Percentiles rank a stretch among this genome's conserved stretches.
Conservation (phyloP, 2,888 invertebrate genomes). For the Melanchra persicariae region DNA sequence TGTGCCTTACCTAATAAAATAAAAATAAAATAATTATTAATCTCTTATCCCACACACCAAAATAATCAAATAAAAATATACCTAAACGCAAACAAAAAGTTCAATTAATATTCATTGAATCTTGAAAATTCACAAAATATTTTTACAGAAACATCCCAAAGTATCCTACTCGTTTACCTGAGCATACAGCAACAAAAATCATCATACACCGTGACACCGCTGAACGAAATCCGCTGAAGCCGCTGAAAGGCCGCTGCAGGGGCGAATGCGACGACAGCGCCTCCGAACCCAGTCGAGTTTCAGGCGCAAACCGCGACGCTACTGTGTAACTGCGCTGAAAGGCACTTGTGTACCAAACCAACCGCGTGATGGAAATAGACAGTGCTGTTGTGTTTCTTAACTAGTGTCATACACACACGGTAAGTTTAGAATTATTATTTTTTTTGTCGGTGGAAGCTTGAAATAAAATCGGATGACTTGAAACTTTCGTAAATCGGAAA, state of each 20-base stretch:
- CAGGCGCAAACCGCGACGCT: constrained; percentile 71
- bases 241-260: constrained; percentile 62
- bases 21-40: too few relatives aligned
- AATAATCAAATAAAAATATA: not conserved
- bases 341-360: constrained; percentile 59
- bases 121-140: not conserved
- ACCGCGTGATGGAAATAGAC: constrained; percentile 75
- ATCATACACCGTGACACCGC: constrained; percentile 28
- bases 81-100: not conserved
- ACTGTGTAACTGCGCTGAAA: constrained; percentile 61
- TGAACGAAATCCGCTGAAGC: constrained; percentile 62
- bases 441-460: not conserved
- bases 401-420: constrained; percentile 72
- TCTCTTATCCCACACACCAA: too few relatives aligned
- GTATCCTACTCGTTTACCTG: not conserved
- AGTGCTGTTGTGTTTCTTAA: constrained; percentile 68
- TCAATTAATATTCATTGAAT: too few relatives aligned
- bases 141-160: not conserved
- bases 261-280: constrained; percentile 75
- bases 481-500: not conserved
- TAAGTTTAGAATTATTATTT: constrained; percentile 61
- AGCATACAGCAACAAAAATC: not conserved
- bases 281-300: constrained; percentile 72
- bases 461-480: not conserved
- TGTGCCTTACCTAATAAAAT: too few relatives aligned